phyloP scores from a whole-genome alignment of 1,140 invertebrate species.

The Listronotus oregonensis region DNA sequence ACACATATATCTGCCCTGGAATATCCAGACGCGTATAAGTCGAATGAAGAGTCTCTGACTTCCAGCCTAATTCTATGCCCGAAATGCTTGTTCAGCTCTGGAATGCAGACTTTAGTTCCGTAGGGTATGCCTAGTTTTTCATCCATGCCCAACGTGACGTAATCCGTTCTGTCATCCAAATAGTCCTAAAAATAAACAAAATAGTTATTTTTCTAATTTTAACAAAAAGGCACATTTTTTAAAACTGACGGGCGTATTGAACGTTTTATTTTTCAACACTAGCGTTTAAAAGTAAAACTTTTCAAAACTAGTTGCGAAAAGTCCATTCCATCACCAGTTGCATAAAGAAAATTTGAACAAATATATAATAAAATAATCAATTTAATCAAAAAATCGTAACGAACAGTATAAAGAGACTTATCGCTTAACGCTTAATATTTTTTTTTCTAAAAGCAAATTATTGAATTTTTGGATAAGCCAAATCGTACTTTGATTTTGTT shows the following conservation, averaged over 20 bases:
- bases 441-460: no score
- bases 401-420: no score
- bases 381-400: no score
- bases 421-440: no score
- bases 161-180: slow-evolving; percentile 57
- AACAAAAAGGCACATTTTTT: not conserved
- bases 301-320: no score
- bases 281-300: not conserved
- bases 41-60: slow-evolving; percentile 55
- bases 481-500: no score
- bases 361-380: no score
- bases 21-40: slow-evolving; percentile 54
- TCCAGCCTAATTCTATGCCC: slow-evolving; percentile 55
- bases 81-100: slow-evolving; percentile 60
- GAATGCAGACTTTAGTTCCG: slow-evolving; percentile 58
- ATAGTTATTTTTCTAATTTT: no score
- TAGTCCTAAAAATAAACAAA: slow-evolving; percentile 55
- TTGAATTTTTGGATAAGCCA: no score
- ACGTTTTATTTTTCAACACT: not conserved
- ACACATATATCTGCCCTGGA: slow-evolving; percentile 60
- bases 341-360: no score
- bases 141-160: slow-evolving; percentile 61
- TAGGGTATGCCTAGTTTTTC: slow-evolving; percentile 54
- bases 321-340: no score
- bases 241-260: not conserved